Percentiles rank a stretch among this genome's conserved stretches.
These are phyloP conservation scores for Trematomus loennbergii DNA, from an alignment of 2,113 vertebrate genomes.

Conservation along the genomic window DNA sequence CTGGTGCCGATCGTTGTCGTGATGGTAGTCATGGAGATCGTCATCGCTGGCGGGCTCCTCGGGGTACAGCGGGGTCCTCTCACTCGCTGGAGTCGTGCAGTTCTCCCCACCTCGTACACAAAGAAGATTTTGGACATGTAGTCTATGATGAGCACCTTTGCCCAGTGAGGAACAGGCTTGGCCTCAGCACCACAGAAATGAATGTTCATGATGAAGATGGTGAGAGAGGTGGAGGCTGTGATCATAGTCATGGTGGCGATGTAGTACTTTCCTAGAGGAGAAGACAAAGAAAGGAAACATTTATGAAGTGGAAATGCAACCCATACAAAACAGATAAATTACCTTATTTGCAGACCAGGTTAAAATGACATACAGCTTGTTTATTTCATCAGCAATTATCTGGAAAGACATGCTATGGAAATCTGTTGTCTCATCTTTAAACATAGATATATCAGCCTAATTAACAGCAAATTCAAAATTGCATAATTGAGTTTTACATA, in stretches of 20 bases:
- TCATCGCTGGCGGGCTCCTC: conserved; percentile 74
- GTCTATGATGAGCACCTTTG: conserved; percentile 94
- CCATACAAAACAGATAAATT: neutral
- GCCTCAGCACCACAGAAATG: conserved; percentile 97
- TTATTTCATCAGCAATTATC: neutral
- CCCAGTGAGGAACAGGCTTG: conserved; percentile 95
- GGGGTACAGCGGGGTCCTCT: conserved; percentile 70
- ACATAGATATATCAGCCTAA: neutral
- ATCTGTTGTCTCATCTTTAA: neutral
- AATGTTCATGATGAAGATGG: conserved; percentile 99
- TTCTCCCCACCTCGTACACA: conserved; percentile 96
- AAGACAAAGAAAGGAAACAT: conserved; percentile 14
- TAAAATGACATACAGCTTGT: neutral
- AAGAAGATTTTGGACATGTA: conserved; percentile 97
- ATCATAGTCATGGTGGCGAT: conserved; percentile 99
- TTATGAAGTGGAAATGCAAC: conserved; percentile 1
- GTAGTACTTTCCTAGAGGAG: conserved; percentile 94
- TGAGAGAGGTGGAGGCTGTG: conserved; percentile 97
- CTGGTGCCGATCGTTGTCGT: conserved; percentile 58
- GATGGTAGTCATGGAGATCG: conserved; percentile 49
- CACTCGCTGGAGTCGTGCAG: conserved; percentile 84
- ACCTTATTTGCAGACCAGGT: neutral
- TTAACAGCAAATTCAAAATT: neutral
- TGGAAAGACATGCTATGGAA: neutral
- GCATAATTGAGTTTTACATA: neutral